Conservation (phyloP, 2,113 vertebrate species). For the Mirza zaza region DNA sequence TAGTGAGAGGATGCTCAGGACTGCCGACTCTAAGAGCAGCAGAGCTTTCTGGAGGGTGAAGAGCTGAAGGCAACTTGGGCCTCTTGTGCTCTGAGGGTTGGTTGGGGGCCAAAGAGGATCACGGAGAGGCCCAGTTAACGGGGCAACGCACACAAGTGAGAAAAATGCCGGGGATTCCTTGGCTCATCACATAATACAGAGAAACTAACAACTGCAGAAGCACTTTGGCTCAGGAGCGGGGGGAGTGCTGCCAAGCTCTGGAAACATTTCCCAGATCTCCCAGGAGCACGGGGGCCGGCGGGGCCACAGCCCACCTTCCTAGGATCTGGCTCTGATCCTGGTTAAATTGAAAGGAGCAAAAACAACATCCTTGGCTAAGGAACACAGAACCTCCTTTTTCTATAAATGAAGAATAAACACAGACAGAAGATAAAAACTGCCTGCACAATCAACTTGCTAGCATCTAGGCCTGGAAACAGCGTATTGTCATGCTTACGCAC, state of each 20-base stretch:
- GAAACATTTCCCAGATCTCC: neutral
- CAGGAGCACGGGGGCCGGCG: neutral
- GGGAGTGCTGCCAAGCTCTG: neutral
- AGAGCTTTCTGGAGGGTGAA: neutral
- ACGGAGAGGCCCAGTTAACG: neutral
- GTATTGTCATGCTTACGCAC: neutral
- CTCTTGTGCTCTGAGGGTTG: neutral
- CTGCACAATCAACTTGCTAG: neutral
- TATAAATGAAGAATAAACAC: neutral
- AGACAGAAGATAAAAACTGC: neutral
- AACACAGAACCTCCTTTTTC: neutral
- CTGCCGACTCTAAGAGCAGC: neutral
- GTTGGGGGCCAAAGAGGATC: neutral
- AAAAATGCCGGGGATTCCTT: neutral
- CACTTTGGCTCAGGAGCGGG: constrained; percentile 24
- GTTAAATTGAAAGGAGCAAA: neutral
- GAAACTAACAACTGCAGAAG: neutral
- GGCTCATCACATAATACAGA: neutral
- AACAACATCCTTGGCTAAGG: neutral
- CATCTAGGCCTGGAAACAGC: neutral
- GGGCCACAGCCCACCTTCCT: neutral
- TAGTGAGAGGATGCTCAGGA: neutral
- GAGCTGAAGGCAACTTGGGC: neutral
- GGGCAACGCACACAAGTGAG: neutral
- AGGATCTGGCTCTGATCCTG: neutral